These are phyloP conservation scores for Rana temporaria DNA, from an alignment of 2,113 vertebrate genomes.

Conservation along the genomic window DNA sequence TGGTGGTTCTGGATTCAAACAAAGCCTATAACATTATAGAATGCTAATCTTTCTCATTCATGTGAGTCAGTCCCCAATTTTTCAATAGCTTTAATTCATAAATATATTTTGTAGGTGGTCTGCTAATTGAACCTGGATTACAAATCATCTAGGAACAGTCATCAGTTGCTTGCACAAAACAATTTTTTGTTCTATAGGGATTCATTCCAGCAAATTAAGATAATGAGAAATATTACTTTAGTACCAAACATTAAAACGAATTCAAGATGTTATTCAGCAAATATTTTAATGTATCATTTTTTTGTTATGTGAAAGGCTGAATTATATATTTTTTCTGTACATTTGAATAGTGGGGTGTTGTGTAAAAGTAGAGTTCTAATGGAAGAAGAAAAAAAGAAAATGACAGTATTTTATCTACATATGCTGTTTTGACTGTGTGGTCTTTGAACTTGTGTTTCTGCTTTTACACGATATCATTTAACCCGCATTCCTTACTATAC, in stretches of 20 bases:
- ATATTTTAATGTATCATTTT: constrained; percentile 7
- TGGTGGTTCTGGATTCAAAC: background rate
- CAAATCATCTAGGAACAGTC: constrained; percentile 9
- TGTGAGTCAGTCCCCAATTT: constrained; percentile 2
- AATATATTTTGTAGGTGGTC: constrained; percentile 32
- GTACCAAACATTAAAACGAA: background rate
- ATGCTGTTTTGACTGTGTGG: constrained; percentile 55
- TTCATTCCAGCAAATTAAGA: background rate
- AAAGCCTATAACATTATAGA: constrained; percentile 8
- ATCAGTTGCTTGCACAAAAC: constrained; percentile 11
- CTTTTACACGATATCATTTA: constrained; percentile 47
- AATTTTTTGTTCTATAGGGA: constrained; percentile 15
- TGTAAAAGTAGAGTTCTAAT: constrained; percentile 1
- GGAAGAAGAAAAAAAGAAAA: constrained; percentile 2
- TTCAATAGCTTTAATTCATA: background rate
- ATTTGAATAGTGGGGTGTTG: background rate
- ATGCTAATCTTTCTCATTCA: background rate
- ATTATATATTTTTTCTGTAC: background rate
- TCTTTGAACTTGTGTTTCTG: constrained; percentile 54
- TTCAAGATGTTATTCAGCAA: background rate
- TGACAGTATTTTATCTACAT: constrained; percentile 43
- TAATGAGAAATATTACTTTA: constrained; percentile 31
- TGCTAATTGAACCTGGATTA: background rate
- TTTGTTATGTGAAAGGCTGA: background rate
- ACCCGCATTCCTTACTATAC: constrained; percentile 47